Conservation (phyloP, 2,888 invertebrate genomes). For the Tolmerus cingulatus region DNA sequence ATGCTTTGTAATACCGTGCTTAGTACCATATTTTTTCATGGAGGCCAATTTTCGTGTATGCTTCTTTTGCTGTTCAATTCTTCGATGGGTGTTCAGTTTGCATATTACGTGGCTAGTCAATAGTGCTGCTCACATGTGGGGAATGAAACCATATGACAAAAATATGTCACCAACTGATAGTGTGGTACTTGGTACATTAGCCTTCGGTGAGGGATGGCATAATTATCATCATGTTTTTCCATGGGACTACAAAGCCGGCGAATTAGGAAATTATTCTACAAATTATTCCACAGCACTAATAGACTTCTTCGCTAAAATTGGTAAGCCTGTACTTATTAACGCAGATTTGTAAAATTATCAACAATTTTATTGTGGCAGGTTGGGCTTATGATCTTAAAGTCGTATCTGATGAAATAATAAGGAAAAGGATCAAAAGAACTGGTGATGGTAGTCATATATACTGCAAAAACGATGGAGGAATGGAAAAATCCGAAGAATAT, state of each 20-base stretch:
- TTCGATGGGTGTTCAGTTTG: constrained; percentile 79
- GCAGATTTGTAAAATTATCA: neutral
- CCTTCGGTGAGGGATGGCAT: constrained; percentile 85
- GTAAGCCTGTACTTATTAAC: constrained; percentile 60
- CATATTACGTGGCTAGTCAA: constrained; percentile 94
- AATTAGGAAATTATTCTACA: constrained; percentile 72
- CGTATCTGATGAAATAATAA: constrained; percentile 75
- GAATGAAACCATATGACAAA: constrained; percentile 87
- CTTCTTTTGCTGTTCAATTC: constrained; percentile 78
- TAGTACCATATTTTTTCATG: constrained; percentile 79
- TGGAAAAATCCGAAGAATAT: constrained; percentile 52
- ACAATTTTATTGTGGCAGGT: constrained; percentile 65
- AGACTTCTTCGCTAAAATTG: constrained; percentile 74
- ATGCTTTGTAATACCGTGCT: constrained; percentile 82
- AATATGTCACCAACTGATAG: constrained; percentile 77
- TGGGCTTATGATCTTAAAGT: constrained; percentile 87
- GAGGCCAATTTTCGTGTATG: constrained; percentile 76
- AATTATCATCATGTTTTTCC: constrained; percentile 91
- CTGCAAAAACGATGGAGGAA: constrained; percentile 53
- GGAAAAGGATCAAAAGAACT: constrained; percentile 74
- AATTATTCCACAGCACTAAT: constrained; percentile 72
- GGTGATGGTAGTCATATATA: constrained; percentile 73
- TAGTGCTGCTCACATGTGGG: constrained; percentile 92
- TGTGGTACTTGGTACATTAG: constrained; percentile 70
- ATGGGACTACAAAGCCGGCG: constrained; percentile 81